Evolutionary conservation across 2,888 invertebrate species (phyloP), one percentile per base, ranked within the genome.

Genomic region (Muschampia plurimacula): DNA sequence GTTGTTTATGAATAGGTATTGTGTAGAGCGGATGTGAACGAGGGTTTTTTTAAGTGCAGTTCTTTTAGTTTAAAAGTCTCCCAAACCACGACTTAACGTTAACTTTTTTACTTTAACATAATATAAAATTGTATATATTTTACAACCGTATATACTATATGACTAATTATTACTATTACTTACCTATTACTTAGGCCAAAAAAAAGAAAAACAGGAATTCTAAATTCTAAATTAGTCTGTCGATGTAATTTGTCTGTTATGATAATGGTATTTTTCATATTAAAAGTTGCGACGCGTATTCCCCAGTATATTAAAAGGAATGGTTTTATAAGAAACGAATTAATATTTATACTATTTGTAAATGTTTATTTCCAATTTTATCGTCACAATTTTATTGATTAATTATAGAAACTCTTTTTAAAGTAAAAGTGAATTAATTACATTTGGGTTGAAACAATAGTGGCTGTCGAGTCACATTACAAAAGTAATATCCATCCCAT

Each of bases 241-340:
- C 72, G 67, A 67, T 44, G 32, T 57, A 65, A 32, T 76, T 82
- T 80, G 82, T 81, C 77, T 78, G 77, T 82, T 87, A 91, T 89
- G 88, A 92, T 93, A 93, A 93, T 93, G 87, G 87, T 89, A 92
- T 93, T 93, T 93, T 93, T 93, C 93, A 90, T 89, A 93, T 93
- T 93, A 93, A 93, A 92, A 93, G 85, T 92, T 92, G 79, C 74
- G 72, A 44, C 72, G 62, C 62, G 76, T 76, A 76, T 76, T 80
- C 80, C 80, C 80, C 69, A 75, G 80, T 77, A 77, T 80, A 80
- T 80, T 77, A 77, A 76, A 79, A 74, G 75, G 74, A 69, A 76
- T 76, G 77, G 74, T 76, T 76, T 77, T 77, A 77, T 74, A 74
- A 74, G 71, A 67, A 67, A 68, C 72, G 64, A 72, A 72, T 68